Conservation (phyloP, 2,888 invertebrate species). For the Drosophila kanekoi region DNA sequence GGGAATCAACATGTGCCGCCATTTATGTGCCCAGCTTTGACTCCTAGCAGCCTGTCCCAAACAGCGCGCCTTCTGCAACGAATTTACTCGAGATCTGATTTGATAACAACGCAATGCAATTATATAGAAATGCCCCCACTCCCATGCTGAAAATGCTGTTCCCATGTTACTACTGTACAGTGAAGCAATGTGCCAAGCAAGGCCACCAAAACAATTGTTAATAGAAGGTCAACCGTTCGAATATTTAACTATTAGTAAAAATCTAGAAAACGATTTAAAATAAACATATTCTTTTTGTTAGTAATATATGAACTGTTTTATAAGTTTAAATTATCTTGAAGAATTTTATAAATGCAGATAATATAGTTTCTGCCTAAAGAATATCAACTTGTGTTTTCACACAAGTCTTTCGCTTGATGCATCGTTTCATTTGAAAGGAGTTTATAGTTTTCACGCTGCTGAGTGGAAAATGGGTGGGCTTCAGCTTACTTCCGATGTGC, state of each 20-base stretch:
- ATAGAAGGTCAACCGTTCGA: constrained; percentile 48
- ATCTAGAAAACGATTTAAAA: constrained; percentile 25
- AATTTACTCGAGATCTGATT: constrained; percentile 15
- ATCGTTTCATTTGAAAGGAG: too few species aligned
- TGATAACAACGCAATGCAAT: constrained; percentile 6
- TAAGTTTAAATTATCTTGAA: background rate
- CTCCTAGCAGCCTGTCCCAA: constrained; percentile 20
- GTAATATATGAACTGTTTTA: constrained; percentile 1
- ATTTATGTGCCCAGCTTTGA: constrained; percentile 87
- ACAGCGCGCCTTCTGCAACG: constrained; percentile 4
- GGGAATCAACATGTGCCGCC: constrained; percentile 90
- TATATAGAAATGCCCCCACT: background rate
- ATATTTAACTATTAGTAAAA: constrained; percentile 41
- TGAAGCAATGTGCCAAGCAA: constrained; percentile 61
- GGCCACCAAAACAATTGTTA: constrained; percentile 47
- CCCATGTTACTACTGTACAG: constrained; percentile 54
- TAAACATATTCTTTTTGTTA: constrained; percentile 31
- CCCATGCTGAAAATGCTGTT: constrained; percentile 28
- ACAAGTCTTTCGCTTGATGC: too few species aligned
- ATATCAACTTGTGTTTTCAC: too few species aligned
- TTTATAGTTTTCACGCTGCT: too few species aligned
- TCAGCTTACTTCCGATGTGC: too few species aligned
- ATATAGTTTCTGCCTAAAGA: too few species aligned
- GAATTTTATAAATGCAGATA: background rate
- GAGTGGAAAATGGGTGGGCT: too few species aligned